Conservation (phyloP, 2,797 vertebrate species). For the Tragopan temminckii region DNA sequence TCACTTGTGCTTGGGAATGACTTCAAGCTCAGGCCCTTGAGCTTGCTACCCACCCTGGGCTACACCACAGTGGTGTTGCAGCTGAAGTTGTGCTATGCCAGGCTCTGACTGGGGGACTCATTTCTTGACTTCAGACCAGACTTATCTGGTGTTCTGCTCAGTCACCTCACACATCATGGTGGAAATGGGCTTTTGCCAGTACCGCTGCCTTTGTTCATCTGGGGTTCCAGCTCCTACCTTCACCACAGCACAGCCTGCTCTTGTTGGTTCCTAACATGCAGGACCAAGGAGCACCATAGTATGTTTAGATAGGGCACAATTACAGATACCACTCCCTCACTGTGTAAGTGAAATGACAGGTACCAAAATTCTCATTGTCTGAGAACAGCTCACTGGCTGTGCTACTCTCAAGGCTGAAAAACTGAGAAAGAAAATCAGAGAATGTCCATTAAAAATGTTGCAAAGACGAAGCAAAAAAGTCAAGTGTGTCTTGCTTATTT, state of each 20-base stretch:
- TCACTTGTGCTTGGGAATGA: not conserved
- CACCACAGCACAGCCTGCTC: not conserved
- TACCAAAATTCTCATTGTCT: not conserved
- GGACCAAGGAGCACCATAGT: not conserved
- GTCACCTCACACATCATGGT: not conserved
- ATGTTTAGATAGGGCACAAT: not conserved
- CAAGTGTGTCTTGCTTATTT: not conserved
- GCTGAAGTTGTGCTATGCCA: not conserved
- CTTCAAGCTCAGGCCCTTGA: not conserved
- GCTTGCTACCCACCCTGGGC: not conserved
- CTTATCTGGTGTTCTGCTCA: not conserved
- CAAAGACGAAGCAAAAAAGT: not conserved
- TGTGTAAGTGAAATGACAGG: not conserved
- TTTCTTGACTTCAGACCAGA: not conserved
- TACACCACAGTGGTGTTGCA: not conserved
- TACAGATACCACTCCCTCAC: not conserved
- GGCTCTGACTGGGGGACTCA: not conserved
- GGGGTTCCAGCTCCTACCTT: not conserved
- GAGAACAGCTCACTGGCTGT: not conserved
- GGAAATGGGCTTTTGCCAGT: not conserved
- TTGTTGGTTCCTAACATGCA: not conserved
- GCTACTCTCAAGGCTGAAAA: not conserved
- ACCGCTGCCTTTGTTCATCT: not conserved
- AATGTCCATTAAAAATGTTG: not conserved
- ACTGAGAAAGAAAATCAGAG: not conserved